Base-by-base conservation (phyloP, 1,140 invertebrate genomes). In the Aphelenchoides besseyi region DNA sequence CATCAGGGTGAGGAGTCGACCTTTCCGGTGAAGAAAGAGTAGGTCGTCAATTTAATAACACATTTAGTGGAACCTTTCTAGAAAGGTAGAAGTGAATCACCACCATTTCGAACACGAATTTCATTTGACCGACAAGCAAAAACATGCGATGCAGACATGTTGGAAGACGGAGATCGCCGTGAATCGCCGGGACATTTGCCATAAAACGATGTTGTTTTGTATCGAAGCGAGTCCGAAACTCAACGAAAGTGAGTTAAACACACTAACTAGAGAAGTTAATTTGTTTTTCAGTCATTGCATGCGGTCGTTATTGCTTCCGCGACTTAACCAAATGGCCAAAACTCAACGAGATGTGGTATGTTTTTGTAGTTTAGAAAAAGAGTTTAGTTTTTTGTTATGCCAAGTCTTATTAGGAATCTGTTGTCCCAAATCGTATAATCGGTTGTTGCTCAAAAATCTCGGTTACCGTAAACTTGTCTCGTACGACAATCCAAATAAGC, bases 121-220 rank as follows among this genome's bases (percentile, higher is more conserved):
- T 33, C 55, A 66, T 23, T 33, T 69, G 1, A 69, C 67, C 1
- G 66, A 16, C 16, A 26, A 68, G 29, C 67, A 69, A 2, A 68
- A 35, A 1, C 12, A 69, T 12, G 68, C 68, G 23, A 69, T 69
- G 67, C 18, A 68, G 29, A 29, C 9, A 23, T 75, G 37, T 33
- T 75, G 74, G 74, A 16, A 5, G 0, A 63, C 53, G 30, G 8
- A 64, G 1, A 75, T 75, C n/a, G 30, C 35, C 23, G 29, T 32
- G 1, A 35, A 52, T 0, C 41, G 72, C 1, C 37, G 32, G 16
- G 75, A 77, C 37, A 70, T 77, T 29, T 80, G 82, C 32, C 81
- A 83, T 52, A 80, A 84, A 48, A 84, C 79, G n/a, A 80, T 80
- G 79, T 71, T 84, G 28, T 70, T 77, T 30, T 77, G 79, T 52